Base-by-base conservation (phyloP, 2,888 invertebrate genomes). In the Leptinotarsa tumamoca region DNA sequence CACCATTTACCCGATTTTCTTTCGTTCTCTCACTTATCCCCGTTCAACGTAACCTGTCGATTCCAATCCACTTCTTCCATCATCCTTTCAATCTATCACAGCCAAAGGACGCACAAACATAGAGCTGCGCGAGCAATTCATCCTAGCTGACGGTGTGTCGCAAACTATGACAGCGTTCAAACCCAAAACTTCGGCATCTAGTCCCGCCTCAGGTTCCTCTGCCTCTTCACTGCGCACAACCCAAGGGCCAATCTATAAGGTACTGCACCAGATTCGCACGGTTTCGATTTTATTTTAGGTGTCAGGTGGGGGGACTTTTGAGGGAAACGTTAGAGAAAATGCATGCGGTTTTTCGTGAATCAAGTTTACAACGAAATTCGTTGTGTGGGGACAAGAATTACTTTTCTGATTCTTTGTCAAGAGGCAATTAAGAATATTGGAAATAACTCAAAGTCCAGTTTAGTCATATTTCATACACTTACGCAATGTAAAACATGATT, bases 101-200 rank as follows among this genome's bases (percentile, higher is more conserved):
- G 98, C 98, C 92, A 98, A 98, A 93, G 99, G 99, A 92, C 96
- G 99, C 91, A 98, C 98, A 90, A 99, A 99, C 93, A 96, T 98
- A 92, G 98, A 99, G 92, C 94, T 99, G 89, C 94, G 99, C 89
- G 99, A 99, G 91, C 97, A 98, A 92, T 99, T 99, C 92, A 97
- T 98, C 90, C 92, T 99, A 92, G 98, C 99, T 86, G 96, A 98
- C 89, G 98, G 99, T 89, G 98, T 98, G 84, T 96, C 97, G 89
- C 99, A 99, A 92, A 96, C 96, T 89, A 98, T 99, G 98, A 95
- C 98, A 87, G 96, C 97, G 87, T 99, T 99, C 94, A 95, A 95
- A 91, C 94, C 98, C 88, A 97, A 97, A 91, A 95, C 96, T 89
- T 94, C 95, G 88, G 94, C 94, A 89, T 95, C 94, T 89, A 92